Base-by-base conservation (phyloP, 2,888 invertebrate species). In the Eueremaeus valkanovi region DNA sequence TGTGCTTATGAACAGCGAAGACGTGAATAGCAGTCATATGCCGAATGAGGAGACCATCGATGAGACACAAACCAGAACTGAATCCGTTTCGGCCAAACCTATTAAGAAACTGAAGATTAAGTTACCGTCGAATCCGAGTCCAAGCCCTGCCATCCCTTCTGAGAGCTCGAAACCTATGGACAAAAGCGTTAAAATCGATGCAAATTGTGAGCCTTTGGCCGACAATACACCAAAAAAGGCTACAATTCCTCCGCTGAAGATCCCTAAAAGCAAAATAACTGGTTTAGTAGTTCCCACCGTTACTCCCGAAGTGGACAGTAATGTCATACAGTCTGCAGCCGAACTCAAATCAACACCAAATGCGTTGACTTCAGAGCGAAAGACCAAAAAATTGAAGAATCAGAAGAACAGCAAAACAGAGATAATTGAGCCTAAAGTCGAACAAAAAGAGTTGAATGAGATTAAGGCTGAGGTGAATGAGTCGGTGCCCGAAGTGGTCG, bases 171-270 rank as follows among this genome's bases (percentile, higher is more conserved):
- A n/a, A n/a, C n/a, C n/a, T n/a, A n/a, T n/a, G n/a, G 42, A 40
- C 18, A 70, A 75, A 55, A 21, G 45, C 27, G 31, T 70, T 49
- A 51, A 78, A 76, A 36, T 49, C 36, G 74, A 70, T 73, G 29
- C 40, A 31, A 58, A 83, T 76, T 81, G 81, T 79, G 82, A 82
- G 74, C 80, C 81, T 55, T 82, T 82, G 5, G 6, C 18, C 16
- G 18, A 61, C 18, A 61, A 31, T 33, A 1, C 3, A 16, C 36
- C 68, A 42, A 68, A 68, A 42, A 68, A 68, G 42, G n/a, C 63
- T n/a, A 63, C 68, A 9, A 68, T 68, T 42, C 68, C 68, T 8
- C n/a, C 40, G 27, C 68, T 68, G 1, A 68, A 68, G 68, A 68
- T 68, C 42, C 68, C 68, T 27, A 68, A 68, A 24, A 68, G 68